Percentiles rank a stretch among this genome's conserved stretches.
Evolutionary conservation across 2,888 invertebrate genomes (phyloP).

Genomic region (Quadriops clusia): DNA sequence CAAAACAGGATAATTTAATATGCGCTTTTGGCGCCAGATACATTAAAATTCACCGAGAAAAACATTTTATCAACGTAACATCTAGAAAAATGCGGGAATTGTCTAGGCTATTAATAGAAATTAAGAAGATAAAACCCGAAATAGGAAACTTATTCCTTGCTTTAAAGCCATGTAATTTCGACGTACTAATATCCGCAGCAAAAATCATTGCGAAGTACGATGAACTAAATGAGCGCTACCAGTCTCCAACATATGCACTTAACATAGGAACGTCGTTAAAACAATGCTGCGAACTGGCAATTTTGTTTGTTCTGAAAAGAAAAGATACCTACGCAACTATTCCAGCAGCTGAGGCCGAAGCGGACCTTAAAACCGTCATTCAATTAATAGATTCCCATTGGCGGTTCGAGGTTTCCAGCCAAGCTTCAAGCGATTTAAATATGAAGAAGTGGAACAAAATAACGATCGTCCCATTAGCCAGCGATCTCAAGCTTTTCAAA

Average conservation of each 20-base stretch:
- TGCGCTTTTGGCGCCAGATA: conserved; percentile 18
- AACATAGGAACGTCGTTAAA: conserved; percentile 19
- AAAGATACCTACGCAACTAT: conserved; percentile 10
- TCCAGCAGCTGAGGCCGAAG: conserved; percentile 13
- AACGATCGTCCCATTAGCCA: conserved; percentile 17
- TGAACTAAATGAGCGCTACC: conserved; percentile 15
- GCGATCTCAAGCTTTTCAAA: conserved; percentile 17
- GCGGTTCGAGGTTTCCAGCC: conserved; percentile 16
- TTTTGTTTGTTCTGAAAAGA: conserved; percentile 16
- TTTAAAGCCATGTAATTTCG: conserved; percentile 15
- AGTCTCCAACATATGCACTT: conserved; percentile 16
- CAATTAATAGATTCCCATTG: conserved; percentile 15
- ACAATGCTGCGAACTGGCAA: conserved; percentile 20
- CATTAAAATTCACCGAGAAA: conserved; percentile 16
- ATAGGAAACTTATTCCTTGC: conserved; percentile 13
- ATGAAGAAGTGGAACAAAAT: conserved; percentile 13
- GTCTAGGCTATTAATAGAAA: conserved; percentile 14
- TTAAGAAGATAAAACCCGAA: conserved; percentile 13
- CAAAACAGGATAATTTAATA: conserved; percentile 15
- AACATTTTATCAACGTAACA: conserved; percentile 17
- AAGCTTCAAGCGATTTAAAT: conserved; percentile 16
- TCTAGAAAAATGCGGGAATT: conserved; percentile 16
- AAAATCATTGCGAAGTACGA: conserved; percentile 17
- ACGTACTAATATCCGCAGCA: conserved; percentile 13
- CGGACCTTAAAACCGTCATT: conserved; percentile 17